Percentiles rank a stretch among this genome's conserved stretches.
These are phyloP conservation scores for Prosapia bicincta DNA, from an alignment of 2,888 invertebrate genomes.

Conservation along the genomic window DNA sequence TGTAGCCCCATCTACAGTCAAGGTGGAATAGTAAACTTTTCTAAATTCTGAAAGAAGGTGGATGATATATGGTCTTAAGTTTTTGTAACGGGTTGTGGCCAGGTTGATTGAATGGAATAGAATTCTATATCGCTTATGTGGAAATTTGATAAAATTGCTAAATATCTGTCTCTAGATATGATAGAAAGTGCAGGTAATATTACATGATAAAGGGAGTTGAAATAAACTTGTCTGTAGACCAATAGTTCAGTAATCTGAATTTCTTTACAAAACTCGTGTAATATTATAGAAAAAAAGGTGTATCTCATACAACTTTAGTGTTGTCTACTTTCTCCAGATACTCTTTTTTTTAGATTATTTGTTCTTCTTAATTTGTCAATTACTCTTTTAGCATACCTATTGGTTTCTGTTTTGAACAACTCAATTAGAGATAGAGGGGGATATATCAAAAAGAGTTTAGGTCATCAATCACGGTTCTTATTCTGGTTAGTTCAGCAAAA, in stretches of 20 bases:
- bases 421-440: background rate
- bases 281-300: constrained; percentile 2
- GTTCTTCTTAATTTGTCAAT: background rate
- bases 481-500: background rate
- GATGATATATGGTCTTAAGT: background rate
- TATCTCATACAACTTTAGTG: background rate
- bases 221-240: too few species aligned
- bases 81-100: background rate
- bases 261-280: background rate
- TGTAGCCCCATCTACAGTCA: background rate
- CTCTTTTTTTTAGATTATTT: background rate
- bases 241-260: background rate
- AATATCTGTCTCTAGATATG: background rate
- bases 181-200: background rate
- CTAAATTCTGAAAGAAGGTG: too few species aligned
- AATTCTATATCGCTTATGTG: background rate
- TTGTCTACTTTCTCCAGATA: background rate
- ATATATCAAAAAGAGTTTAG: background rate
- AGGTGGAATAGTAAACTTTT: too few species aligned
- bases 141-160: too few species aligned
- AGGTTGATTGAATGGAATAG: too few species aligned
- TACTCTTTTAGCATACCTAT: background rate
- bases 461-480: background rate
- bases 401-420: background rate
- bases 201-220: too few species aligned